Conservation (phyloP, 2,797 vertebrate species). For the Notolepis coatsorum region DNA sequence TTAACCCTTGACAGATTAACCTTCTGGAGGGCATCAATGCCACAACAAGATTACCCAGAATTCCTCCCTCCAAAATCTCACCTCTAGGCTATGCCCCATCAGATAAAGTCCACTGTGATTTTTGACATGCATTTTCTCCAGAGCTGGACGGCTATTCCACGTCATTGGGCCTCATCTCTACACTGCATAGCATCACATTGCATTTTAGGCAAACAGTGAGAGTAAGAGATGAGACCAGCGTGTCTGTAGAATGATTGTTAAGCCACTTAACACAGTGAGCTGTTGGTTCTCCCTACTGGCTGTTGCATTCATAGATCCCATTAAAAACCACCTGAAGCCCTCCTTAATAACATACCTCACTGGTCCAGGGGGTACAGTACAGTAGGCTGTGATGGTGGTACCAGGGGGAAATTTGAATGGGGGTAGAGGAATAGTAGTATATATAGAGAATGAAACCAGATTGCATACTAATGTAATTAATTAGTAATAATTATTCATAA, state of each 20-base stretch:
- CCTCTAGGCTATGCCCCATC: background rate
- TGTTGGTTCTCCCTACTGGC: constrained; percentile 7
- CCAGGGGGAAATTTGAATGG: too few species aligned
- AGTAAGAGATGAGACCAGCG: too few species aligned
- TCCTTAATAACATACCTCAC: background rate
- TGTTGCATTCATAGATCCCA: constrained; percentile 13
- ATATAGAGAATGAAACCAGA: too few species aligned
- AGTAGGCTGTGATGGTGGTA: too few species aligned
- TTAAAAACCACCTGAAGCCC: constrained; percentile 18
- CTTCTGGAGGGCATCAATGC: background rate
- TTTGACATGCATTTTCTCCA: background rate
- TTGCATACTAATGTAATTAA: too few species aligned
- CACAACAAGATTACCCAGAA: background rate
- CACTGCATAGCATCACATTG: too few species aligned
- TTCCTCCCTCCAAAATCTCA: background rate
- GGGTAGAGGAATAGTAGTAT: too few species aligned
- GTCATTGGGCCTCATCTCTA: constrained; percentile 15
- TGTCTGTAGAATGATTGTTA: too few species aligned
- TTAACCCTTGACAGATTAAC: constrained; percentile 3
- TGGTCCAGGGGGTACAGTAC: background rate
- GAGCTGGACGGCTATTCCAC: constrained; percentile 10
- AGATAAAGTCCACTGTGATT: background rate
- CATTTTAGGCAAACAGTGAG: too few species aligned
- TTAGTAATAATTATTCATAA: too few species aligned
- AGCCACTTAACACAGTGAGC: too few species aligned